These are phyloP conservation scores for Cavia porcellus DNA, from an alignment of 2,113 vertebrate genomes.

Conservation along the genomic window DNA sequence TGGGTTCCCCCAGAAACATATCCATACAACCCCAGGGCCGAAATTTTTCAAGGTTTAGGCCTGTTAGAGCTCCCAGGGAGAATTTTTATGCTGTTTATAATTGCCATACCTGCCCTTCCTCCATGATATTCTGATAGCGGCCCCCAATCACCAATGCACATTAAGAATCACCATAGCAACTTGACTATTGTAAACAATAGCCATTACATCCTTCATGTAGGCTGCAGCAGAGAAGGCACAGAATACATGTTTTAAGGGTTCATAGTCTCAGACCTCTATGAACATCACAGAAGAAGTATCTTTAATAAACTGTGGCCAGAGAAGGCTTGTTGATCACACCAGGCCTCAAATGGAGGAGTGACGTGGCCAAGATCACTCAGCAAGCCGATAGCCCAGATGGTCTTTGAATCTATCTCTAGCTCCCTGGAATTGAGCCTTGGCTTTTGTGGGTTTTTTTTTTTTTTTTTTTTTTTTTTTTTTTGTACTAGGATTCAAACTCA, in stretches of 20 bases:
- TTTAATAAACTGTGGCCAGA: background rate
- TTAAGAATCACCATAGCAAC: background rate
- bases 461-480: too few relatives aligned
- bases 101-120: background rate
- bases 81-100: background rate
- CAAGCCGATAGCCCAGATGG: background rate
- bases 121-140: background rate
- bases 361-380: background rate
- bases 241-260: background rate
- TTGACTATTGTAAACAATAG: background rate
- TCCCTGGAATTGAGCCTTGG: background rate
- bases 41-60: background rate
- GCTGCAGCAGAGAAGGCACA: background rate
- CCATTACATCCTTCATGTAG: background rate
- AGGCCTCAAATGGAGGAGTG: background rate
- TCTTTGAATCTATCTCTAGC: background rate
- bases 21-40: background rate
- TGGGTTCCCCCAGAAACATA: background rate
- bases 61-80: background rate
- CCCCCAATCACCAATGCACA: background rate
- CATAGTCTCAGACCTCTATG: background rate
- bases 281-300: background rate
- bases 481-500: too few relatives aligned
- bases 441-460: too few relatives aligned
- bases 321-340: background rate